These are phyloP conservation scores for Pteromalus puparum DNA, from an alignment of 1,140 invertebrate genomes.

Conservation along the genomic window DNA sequence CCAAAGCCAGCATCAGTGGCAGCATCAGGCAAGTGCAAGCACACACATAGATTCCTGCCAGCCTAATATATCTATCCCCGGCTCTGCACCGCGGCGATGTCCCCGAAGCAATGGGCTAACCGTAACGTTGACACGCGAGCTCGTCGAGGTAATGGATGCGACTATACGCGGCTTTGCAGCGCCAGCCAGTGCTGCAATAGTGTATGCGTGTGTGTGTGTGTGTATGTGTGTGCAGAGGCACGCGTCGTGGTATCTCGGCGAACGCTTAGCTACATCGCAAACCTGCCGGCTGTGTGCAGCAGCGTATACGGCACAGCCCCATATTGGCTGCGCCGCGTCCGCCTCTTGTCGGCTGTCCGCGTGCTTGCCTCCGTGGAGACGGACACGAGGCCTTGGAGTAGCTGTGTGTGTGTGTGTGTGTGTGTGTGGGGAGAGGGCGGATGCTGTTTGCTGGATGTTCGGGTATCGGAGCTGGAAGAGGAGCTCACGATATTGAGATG, in stretches of 20 bases:
- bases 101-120: constrained; percentile 3
- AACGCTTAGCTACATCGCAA: constrained; percentile 9
- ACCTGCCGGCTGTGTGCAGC: not conserved
- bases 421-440: too few species aligned
- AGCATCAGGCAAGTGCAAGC: not conserved
- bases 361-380: not conserved
- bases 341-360: not conserved
- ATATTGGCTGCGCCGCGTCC: not conserved
- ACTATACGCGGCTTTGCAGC: not conserved
- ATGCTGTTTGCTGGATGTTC: not conserved
- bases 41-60: not conserved
- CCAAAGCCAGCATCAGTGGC: not conserved
- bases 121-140: constrained; percentile 31
- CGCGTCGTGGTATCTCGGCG: constrained; percentile 5
- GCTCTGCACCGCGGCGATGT: not conserved
- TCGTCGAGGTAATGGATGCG: constrained; percentile 59
- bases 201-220: not conserved
- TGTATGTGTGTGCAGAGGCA: not conserved
- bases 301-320: not conserved
- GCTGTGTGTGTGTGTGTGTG: too few species aligned
- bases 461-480: not conserved
- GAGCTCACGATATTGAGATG: not conserved
- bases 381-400: not conserved
- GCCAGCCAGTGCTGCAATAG: too few species aligned
- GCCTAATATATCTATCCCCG: constrained; percentile 16